These are phyloP conservation scores for Trachemys scripta DNA, from an alignment of 2,113 vertebrate species.

Conservation along the genomic window DNA sequence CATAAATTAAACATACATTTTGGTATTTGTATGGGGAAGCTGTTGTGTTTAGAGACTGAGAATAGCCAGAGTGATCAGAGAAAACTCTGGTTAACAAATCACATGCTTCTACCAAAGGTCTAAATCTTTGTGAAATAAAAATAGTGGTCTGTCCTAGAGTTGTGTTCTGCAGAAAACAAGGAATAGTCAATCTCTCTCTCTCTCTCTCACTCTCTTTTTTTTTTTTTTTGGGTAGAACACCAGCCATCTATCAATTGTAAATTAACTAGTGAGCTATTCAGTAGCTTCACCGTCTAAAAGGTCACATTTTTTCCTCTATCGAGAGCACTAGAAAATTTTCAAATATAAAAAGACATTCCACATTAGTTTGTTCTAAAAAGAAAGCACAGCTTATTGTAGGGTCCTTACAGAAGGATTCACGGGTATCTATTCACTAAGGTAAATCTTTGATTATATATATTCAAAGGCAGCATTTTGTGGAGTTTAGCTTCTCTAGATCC, in stretches of 20 bases:
- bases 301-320: background rate
- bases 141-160: background rate
- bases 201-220: no score
- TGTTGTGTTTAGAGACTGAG: constrained; percentile 60
- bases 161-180: background rate
- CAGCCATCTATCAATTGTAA: background rate
- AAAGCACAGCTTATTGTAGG: background rate
- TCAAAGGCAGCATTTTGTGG: background rate
- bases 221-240: background rate
- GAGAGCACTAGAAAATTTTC: background rate
- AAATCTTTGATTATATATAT: background rate
- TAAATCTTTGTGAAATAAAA: constrained; percentile 23
- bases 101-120: background rate
- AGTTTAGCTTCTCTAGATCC: background rate
- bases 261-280: background rate
- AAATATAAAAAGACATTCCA: background rate
- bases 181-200: background rate
- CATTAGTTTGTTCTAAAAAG: background rate
- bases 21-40: constrained; percentile 46
- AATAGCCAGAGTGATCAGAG: constrained; percentile 52
- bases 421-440: background rate
- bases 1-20: constrained; percentile 58
- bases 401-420: background rate
- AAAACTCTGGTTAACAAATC: constrained; percentile 53
- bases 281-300: background rate